These are phyloP conservation scores for Ectemnius continuus DNA, from an alignment of 2,888 invertebrate genomes.

Conservation along the genomic window DNA sequence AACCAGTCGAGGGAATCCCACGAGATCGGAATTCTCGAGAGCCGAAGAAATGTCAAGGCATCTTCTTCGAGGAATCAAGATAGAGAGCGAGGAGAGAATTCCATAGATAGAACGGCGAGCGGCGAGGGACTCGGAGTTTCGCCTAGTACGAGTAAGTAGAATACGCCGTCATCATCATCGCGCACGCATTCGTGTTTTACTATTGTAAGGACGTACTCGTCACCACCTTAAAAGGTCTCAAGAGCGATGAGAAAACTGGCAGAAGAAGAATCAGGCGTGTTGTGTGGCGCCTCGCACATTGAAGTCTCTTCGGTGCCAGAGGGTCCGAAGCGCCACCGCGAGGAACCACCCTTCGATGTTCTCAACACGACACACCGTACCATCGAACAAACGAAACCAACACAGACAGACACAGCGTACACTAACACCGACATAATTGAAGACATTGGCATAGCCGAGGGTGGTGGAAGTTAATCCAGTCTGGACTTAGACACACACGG, in stretches of 20 bases:
- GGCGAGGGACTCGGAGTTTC: conserved; percentile 24
- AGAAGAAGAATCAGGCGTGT: conserved; percentile 1
- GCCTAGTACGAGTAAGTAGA: conserved; percentile 32
- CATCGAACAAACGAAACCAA: too few relatives aligned
- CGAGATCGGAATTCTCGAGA: not conserved
- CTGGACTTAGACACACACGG: not conserved
- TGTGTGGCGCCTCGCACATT: not conserved
- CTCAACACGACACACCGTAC: not conserved
- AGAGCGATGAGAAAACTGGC: conserved; percentile 10
- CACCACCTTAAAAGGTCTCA: not conserved
- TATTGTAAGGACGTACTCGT: conserved; percentile 36
- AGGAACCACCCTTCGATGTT: not conserved
- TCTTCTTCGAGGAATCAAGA: not conserved
- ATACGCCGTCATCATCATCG: conserved; percentile 18
- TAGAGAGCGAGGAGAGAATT: conserved; percentile 18
- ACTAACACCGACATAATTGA: not conserved
- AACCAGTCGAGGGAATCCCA: not conserved
- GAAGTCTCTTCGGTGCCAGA: not conserved
- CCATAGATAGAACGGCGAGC: conserved; percentile 28
- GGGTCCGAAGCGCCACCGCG: not conserved
- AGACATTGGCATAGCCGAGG: not conserved
- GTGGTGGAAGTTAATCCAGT: too few relatives aligned
- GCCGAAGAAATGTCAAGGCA: not conserved
- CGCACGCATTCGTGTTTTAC: conserved; percentile 39
- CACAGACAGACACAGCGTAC: too few relatives aligned